These are phyloP conservation scores for Dendropsophus ebraccatus DNA, from an alignment of 2,113 vertebrate genomes.

Conservation along the genomic window DNA sequence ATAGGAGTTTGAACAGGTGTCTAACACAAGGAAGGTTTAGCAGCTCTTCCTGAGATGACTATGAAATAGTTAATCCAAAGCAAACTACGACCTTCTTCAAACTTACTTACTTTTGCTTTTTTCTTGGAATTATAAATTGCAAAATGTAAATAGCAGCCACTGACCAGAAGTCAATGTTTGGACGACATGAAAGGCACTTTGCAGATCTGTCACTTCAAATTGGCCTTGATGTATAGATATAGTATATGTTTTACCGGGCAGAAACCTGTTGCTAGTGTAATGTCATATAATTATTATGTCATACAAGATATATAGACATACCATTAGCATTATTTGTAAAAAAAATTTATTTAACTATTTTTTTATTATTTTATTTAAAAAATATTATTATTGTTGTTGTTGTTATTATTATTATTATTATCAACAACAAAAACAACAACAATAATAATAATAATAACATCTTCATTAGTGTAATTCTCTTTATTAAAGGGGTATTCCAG, in stretches of 20 bases:
- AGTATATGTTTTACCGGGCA: constrained; percentile 2
- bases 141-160: constrained; percentile 60
- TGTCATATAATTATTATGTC: not conserved
- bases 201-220: constrained; percentile 48
- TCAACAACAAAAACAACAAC: too few relatives aligned
- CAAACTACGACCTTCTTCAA: constrained; percentile 58
- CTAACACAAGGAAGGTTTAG: constrained; percentile 59
- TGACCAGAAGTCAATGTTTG: constrained; percentile 56
- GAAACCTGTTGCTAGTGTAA: not conserved
- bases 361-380: too few relatives aligned
- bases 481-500: too few relatives aligned
- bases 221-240: constrained; percentile 21
- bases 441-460: too few relatives aligned
- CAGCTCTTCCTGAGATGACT: constrained; percentile 58
- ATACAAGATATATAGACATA: too few relatives aligned
- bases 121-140: constrained; percentile 34
- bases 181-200: constrained; percentile 52
- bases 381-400: too few relatives aligned
- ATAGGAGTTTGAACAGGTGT: constrained; percentile 76
- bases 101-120: constrained; percentile 54
- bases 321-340: too few relatives aligned
- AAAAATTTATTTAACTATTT: too few relatives aligned
- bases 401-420: too few relatives aligned
- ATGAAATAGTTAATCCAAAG: constrained; percentile 61
- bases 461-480: too few relatives aligned